Conservation (phyloP, 92 coral and sea anemone genomes). For the Phenganax subtilis region DNA sequence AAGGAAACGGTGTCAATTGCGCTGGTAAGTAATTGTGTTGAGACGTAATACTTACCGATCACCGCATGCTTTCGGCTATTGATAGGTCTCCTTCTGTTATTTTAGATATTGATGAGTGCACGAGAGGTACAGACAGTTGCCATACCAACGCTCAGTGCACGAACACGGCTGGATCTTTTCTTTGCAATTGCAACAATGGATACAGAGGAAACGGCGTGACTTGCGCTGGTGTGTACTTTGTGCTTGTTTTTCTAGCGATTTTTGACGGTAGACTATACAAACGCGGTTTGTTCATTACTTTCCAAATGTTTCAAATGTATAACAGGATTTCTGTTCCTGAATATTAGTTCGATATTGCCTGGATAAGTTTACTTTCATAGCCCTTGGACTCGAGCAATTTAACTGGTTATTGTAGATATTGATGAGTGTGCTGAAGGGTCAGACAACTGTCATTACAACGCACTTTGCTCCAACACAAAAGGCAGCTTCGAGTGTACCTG, state of each 20-base stretch:
- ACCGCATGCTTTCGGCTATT: not conserved
- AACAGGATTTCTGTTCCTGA: too few species aligned
- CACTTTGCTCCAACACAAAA: conserved; percentile 34
- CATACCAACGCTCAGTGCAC: not conserved
- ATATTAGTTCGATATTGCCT: too few species aligned
- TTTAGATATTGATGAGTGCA: conserved; percentile 15
- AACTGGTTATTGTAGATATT: conserved; percentile 26
- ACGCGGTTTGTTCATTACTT: too few species aligned
- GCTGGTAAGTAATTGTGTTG: not conserved
- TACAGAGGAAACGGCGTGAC: conserved; percentile 13
- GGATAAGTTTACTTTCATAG: too few species aligned
- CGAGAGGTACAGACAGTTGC: not conserved
- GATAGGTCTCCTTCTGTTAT: not conserved
- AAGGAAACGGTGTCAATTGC: not conserved
- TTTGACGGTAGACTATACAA: not conserved
- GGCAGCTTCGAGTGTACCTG: conserved; percentile 44
- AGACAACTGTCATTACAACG: conserved; percentile 34
- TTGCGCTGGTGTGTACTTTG: not conserved
- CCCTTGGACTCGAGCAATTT: not conserved
- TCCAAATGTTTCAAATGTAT: too few species aligned
- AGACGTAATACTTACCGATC: not conserved
- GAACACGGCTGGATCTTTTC: not conserved
- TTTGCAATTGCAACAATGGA: not conserved
- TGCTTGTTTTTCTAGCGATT: not conserved
- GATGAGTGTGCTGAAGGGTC: conserved; percentile 33